A percentile compares a stretch with the other conserved stretches of the same genome.
These are phyloP conservation scores for Drosophila nr. perissopoda DNA, from an alignment of 2,888 invertebrate species.

Conservation along the genomic window DNA sequence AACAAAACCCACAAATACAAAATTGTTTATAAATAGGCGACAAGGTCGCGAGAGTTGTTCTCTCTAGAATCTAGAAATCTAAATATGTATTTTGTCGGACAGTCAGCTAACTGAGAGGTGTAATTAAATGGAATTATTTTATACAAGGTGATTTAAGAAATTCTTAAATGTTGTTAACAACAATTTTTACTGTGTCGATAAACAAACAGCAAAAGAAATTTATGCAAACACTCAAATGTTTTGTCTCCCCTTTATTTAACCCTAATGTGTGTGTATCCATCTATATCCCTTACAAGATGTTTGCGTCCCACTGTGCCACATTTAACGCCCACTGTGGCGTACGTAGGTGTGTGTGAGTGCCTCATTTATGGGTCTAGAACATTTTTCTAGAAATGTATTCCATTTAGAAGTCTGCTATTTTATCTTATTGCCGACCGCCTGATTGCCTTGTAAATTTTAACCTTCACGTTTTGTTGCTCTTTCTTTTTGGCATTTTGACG, in stretches of 20 bases:
- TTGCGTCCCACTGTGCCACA: slow-evolving; percentile 59
- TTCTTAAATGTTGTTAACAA: background rate
- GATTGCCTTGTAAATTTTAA: slow-evolving; percentile 73
- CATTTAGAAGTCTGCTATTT: slow-evolving; percentile 49
- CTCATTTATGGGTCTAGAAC: slow-evolving; percentile 64
- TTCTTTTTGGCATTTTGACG: slow-evolving; percentile 34
- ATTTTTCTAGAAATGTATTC: slow-evolving; percentile 54
- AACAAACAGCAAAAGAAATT: background rate
- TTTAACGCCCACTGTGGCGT: slow-evolving; percentile 36
- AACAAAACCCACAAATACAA: slow-evolving; percentile 36
- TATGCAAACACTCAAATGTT: background rate
- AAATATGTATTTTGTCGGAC: slow-evolving; percentile 31
- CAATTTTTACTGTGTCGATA: background rate
- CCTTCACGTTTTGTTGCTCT: slow-evolving; percentile 64
- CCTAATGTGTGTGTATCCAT: background rate
- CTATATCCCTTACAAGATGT: slow-evolving; percentile 4
- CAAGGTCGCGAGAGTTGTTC: slow-evolving; percentile 63
- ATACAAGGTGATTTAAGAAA: background rate
- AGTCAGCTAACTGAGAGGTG: slow-evolving; percentile 34
- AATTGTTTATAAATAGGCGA: slow-evolving; percentile 62
- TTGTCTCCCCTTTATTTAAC: background rate
- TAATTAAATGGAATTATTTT: slow-evolving; percentile 35
- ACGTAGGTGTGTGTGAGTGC: slow-evolving; percentile 61
- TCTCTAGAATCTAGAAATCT: slow-evolving; percentile 31
- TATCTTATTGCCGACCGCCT: slow-evolving; percentile 50